phyloP scores from a whole-genome alignment of 1,140 invertebrate species.

The Teleogryllus occipitalis region DNA sequence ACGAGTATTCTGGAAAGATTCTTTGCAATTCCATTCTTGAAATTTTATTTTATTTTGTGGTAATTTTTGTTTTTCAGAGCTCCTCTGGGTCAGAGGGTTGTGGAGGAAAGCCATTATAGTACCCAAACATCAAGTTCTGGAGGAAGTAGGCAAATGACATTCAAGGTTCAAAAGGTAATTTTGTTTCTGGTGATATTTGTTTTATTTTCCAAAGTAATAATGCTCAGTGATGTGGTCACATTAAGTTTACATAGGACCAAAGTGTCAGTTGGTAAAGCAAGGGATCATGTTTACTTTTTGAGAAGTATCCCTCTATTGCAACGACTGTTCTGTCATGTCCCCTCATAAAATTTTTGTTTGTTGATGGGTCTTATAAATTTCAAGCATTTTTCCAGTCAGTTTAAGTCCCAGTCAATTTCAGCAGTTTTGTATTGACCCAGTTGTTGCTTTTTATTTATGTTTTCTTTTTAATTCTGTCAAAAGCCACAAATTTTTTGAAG shows the following conservation, averaged over 20 bases:
- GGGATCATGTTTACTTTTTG: neutral
- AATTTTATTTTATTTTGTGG: neutral
- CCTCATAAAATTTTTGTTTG: no score
- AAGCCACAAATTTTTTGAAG: neutral
- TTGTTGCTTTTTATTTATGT: no score
- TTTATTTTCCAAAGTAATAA: no score
- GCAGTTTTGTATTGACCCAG: no score
- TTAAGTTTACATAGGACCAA: neutral
- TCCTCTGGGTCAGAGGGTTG: conserved; percentile 12
- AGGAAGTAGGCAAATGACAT: conserved; percentile 14
- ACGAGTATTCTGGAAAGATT: neutral
- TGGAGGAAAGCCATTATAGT: conserved; percentile 1
- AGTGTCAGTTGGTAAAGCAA: no score
- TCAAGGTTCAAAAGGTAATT: conserved; percentile 5
- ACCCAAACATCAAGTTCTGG: neutral
- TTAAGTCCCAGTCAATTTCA: no score
- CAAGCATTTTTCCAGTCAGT: no score
- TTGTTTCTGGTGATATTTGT: no score
- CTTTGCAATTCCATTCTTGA: neutral
- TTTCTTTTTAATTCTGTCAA: no score
- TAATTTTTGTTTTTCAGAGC: conserved; percentile 10
- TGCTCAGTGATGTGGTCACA: no score
- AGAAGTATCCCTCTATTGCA: neutral
- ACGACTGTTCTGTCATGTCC: neutral
- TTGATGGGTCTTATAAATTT: no score